Percentiles rank a stretch among this genome's conserved stretches.
phyloP scores from a whole-genome alignment of 1,140 invertebrate genomes.

The Drosophila repletoides region DNA sequence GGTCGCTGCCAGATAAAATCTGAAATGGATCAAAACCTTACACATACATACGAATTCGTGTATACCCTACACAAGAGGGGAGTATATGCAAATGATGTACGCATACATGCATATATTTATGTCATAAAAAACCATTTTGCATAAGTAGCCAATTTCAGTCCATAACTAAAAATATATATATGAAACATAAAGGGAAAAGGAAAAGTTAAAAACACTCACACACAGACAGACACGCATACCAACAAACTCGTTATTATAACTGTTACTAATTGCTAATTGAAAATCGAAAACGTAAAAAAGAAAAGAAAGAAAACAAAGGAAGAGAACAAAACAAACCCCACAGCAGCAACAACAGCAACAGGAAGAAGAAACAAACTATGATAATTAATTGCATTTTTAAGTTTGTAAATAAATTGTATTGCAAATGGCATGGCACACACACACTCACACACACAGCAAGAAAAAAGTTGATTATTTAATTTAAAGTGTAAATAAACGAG shows the following conservation, averaged over 20 bases:
- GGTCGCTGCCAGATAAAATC: constrained; percentile 23
- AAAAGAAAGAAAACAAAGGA: constrained; percentile 1
- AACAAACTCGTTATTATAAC: constrained; percentile 60
- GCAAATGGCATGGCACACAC: constrained; percentile 60
- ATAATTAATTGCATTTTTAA: constrained; percentile 75
- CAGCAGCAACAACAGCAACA: constrained; percentile 20
- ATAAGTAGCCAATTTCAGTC: constrained; percentile 63
- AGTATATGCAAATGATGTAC: constrained; percentile 10
- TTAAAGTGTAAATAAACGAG: constrained; percentile 66
- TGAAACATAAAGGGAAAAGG: constrained; percentile 9
- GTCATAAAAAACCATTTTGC: constrained; percentile 35
- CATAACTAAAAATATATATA: constrained; percentile 30
- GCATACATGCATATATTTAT: constrained; percentile 15
- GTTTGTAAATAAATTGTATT: constrained; percentile 74
- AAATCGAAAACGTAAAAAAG: constrained; percentile 15
- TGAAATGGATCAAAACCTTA: constrained; percentile 14
- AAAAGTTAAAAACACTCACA: constrained; percentile 38
- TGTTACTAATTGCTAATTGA: constrained; percentile 73
- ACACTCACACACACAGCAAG: constrained; percentile 28
- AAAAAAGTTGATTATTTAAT: constrained; percentile 27
- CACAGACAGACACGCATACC: constrained; percentile 4
- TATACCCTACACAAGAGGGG: too few relatives aligned
- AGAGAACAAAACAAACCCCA: background rate
- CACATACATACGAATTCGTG: background rate
- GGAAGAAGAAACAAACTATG: constrained; percentile 8